Evolutionary conservation across 2,888 invertebrate genomes (phyloP), one percentile per base, ranked within the genome.

Genomic region (Steinernema scapterisci): DNA sequence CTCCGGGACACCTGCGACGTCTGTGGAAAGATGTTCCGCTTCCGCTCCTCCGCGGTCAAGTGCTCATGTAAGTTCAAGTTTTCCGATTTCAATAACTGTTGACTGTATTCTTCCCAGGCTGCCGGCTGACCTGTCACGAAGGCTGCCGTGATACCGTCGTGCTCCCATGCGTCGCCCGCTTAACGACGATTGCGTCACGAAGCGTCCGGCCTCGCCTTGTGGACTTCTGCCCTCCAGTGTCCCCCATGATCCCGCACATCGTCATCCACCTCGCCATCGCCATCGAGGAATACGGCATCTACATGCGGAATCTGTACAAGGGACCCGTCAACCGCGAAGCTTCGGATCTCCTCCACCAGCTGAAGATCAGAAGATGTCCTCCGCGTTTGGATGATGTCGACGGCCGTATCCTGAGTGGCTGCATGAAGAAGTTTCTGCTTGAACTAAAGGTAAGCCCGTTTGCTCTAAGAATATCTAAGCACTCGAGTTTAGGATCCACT

Each of bases 211-310:
- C 46, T 6, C 46, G 51, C 0, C 45, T 95, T 81, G 91, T 92
- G 0, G 95, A 96, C 88, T 95, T 92, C 88, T 93, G 94, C 0
- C 94, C 95, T 0, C 89, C 90, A 51, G 91, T 92, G 0, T 91
- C 94, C 23, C 97, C 97, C 0, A 94, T 94, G 94, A 93, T 97
- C 16, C 97, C 97, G 0, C 93, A 94, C 0, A 88, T 97, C 11
- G 91, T 97, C 78, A 93, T 96, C 48, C 95, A 96, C 87, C 96
- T 96, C 88, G 91, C 95, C 45, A 94, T 94, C 87, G 96, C 97
- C 89, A 92, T 97, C 56, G 97, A 52, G 7, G 23, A 52, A 19
- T 19, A 23, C 23, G 2, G 23, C 23, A 19, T 52, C 19, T 23
- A 19, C 11, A 11, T 21, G 21, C 19, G 23, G 19, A n/a, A 11